Conservation (phyloP, 2,797 vertebrate genomes). For the Staurois parvus region DNA sequence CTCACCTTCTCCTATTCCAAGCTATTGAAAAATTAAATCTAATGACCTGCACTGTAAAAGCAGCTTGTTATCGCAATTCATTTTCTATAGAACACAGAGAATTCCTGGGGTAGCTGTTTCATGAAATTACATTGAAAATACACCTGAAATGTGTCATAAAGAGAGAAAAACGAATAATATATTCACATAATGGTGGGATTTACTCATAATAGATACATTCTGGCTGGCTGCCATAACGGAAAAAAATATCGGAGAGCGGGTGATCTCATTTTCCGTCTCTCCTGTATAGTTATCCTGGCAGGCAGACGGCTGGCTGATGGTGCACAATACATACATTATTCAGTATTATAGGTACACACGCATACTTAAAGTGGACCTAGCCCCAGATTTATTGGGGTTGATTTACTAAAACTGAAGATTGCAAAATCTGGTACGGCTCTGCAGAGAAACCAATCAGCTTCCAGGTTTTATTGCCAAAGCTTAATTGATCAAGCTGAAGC, state of each 20-base stretch:
- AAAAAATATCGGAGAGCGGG: not conserved
- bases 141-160: conserved; percentile 41
- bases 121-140: conserved; percentile 32
- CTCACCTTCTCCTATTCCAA: not conserved
- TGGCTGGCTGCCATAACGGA: conserved; percentile 15
- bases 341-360: not conserved
- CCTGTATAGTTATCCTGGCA: not conserved
- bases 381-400: too few species aligned
- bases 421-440: too few species aligned
- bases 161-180: conserved; percentile 21
- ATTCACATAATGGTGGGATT: conserved; percentile 22
- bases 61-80: not conserved
- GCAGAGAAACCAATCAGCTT: too few species aligned
- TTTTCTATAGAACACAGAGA: conserved; percentile 14
- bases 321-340: not conserved
- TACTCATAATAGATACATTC: conserved; percentile 24
- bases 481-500: too few species aligned
- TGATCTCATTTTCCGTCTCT: not conserved
- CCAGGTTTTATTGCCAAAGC: too few species aligned
- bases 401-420: too few species aligned
- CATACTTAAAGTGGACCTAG: too few species aligned
- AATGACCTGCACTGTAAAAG: not conserved
- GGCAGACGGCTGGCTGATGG: not conserved
- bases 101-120: conserved; percentile 37
- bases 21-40: not conserved